Evolutionary conservation across 2,113 vertebrate genomes (phyloP), one percentile per base, ranked within the genome.

Genomic region (Himantopus leucocephalus): DNA sequence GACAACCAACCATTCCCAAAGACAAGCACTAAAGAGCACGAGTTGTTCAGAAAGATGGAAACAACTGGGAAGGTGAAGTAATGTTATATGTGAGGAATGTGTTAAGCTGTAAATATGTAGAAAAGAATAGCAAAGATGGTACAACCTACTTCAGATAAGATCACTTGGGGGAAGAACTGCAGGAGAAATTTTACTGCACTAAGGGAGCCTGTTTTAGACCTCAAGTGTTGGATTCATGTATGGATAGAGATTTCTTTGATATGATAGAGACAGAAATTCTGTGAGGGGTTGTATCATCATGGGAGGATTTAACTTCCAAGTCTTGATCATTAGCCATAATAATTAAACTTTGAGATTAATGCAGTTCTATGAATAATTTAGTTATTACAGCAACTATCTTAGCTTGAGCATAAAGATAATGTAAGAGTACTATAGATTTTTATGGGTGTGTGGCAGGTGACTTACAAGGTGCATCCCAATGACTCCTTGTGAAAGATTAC

Each of bases 281-380:
- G 10, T 62, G 64, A 56, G 29, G 58, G 16, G 4, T 67, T 84
- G 14, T 81, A 80, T 91, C 52, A 85, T 52, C 64, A n/a, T 13
- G 68, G 84, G 77, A 96, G 6, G 35, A 80, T 77, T 96, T 86
- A 92, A 63, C 37, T 75, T 90, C 9, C 39, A 60, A 91, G 14
- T 86, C 92, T 89, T 52, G 15, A 87, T 86, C 72, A 84, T 89
- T 77, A 87, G 60, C 41, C 34, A 78, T 0, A 4, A 86, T 89
- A 92, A 96, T 77, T 89, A 89, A 92, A 76, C 37, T 91, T 90
- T 63, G 52, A 92, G 75, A 92, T 85, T 62, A 84, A 89, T 59
- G 29, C 18, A 67, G 64, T 71, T 78, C 55, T 89, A 43, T 84
- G 68, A 96, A 92, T 77, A 89, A 92, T 90, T 90, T 76, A 93